These are phyloP conservation scores for Diarsia dahlii DNA, from an alignment of 2,888 invertebrate species.

Conservation along the genomic window DNA sequence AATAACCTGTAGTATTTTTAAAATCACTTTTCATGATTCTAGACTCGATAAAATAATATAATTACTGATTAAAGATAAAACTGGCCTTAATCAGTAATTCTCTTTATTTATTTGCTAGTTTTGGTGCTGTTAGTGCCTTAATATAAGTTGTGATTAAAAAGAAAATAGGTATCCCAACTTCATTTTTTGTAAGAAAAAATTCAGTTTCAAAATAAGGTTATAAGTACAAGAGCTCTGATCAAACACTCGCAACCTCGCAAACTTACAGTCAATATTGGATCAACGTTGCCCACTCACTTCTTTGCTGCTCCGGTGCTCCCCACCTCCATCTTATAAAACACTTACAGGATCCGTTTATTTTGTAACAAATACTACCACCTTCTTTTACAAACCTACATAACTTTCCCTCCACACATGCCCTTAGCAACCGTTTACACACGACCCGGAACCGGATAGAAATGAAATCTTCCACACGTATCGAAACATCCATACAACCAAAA, in stretches of 20 bases:
- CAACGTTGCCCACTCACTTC: background rate
- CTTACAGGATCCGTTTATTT: conserved; percentile 26
- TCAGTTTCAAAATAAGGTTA: background rate
- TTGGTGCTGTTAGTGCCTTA: too few species aligned
- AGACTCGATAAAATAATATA: too few species aligned
- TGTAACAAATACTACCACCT: conserved; percentile 13
- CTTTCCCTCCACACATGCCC: background rate
- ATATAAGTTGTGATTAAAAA: background rate
- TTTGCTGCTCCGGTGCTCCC: background rate
- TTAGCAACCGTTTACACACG: conserved; percentile 19
- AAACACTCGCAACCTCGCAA: conserved; percentile 6
- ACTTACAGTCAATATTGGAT: conserved; percentile 6
- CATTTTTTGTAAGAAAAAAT: background rate
- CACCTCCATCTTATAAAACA: background rate
- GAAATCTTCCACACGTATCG: background rate
- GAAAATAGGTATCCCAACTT: background rate
- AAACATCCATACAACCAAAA: background rate
- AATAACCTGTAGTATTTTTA: too few species aligned
- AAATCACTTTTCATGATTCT: too few species aligned
- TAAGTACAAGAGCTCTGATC: background rate
- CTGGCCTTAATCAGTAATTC: too few species aligned
- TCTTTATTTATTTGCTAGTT: too few species aligned
- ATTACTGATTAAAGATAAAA: too few species aligned
- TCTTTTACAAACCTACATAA: conserved; percentile 6
- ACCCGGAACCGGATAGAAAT: background rate